Percentiles rank a stretch among this genome's conserved stretches.
phyloP scores from a whole-genome alignment of 2,797 vertebrate species.

The Psittacula derbiana region DNA sequence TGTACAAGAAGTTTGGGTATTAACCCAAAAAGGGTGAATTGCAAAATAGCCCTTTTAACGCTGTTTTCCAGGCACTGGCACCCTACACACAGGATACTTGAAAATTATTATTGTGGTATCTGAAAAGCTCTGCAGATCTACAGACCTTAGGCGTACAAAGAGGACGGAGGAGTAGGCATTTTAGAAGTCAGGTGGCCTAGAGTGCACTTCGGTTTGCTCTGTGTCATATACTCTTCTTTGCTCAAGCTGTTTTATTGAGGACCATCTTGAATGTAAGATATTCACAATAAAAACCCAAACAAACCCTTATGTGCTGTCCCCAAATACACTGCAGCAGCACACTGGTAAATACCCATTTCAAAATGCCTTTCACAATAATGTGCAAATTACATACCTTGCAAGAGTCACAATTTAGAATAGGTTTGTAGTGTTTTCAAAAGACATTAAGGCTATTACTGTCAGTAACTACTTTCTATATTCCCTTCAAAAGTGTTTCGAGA shows the following conservation, averaged over 20 bases:
- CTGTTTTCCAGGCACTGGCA: neutral
- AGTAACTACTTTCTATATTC: slow-evolving; percentile 26
- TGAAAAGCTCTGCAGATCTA: neutral
- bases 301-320: neutral
- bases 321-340: neutral
- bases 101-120: neutral
- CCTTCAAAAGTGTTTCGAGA: slow-evolving; percentile 43
- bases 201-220: neutral
- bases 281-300: neutral
- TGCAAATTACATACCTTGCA: slow-evolving; percentile 33
- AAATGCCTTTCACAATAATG: slow-evolving; percentile 26
- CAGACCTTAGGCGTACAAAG: neutral
- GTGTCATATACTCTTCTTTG: neutral
- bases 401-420: slow-evolving; percentile 15
- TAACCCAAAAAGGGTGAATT: neutral
- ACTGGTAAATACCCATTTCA: slow-evolving; percentile 32
- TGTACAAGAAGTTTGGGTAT: neutral
- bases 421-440: slow-evolving; percentile 18
- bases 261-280: neutral
- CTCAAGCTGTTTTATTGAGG: neutral
- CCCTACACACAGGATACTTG: neutral
- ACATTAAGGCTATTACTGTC: slow-evolving; percentile 40
- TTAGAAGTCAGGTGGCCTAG: neutral
- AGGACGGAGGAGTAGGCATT: neutral
- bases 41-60: neutral